These are phyloP conservation scores for Ophiodon elongatus DNA, from an alignment of 2,113 vertebrate genomes.

Conservation along the genomic window DNA sequence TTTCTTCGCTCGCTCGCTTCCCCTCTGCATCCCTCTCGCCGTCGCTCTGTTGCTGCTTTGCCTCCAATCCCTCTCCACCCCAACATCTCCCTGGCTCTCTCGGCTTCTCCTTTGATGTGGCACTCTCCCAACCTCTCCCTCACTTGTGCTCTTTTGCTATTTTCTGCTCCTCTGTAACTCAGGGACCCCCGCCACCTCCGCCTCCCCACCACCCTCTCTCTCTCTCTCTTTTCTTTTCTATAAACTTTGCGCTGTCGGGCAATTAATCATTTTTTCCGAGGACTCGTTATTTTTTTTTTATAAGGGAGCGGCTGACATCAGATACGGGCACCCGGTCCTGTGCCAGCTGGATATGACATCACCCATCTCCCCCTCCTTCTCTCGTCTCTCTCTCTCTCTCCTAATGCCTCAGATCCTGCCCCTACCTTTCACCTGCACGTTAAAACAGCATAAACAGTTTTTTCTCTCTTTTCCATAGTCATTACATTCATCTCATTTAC, in stretches of 20 bases:
- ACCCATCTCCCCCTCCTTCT: slow-evolving; percentile 15
- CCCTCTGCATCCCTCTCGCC: slow-evolving; percentile 2
- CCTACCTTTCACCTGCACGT: slow-evolving; percentile 11
- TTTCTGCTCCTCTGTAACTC: slow-evolving; percentile 39
- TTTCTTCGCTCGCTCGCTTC: background rate
- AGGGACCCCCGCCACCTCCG: slow-evolving; percentile 9
- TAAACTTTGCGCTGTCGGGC: slow-evolving; percentile 60
- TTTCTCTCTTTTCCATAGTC: slow-evolving; percentile 3
- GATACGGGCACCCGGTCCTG: slow-evolving; percentile 36
- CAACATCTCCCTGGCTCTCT: background rate
- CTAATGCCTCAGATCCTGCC: background rate
- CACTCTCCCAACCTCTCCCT: slow-evolving; percentile 19
- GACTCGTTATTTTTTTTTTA: slow-evolving; percentile 61
- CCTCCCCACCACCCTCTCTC: background rate
- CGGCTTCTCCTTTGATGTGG: slow-evolving; percentile 19
- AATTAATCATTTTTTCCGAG: slow-evolving; percentile 69
- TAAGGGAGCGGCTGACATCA: slow-evolving; percentile 55
- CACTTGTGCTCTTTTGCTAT: slow-evolving; percentile 17
- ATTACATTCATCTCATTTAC: slow-evolving; percentile 6
- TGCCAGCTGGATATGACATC: slow-evolving; percentile 64
- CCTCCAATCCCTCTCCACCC: slow-evolving; percentile 5
- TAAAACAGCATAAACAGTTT: slow-evolving; percentile 35
- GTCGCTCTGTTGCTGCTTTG: background rate
- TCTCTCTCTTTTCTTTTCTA: slow-evolving; percentile 51
- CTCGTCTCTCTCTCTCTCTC: background rate